A percentile compares a stretch with the other conserved stretches of the same genome.
Evolutionary conservation across 2,888 invertebrate genomes (phyloP).

Genomic region (Dendrolimus houi): DNA sequence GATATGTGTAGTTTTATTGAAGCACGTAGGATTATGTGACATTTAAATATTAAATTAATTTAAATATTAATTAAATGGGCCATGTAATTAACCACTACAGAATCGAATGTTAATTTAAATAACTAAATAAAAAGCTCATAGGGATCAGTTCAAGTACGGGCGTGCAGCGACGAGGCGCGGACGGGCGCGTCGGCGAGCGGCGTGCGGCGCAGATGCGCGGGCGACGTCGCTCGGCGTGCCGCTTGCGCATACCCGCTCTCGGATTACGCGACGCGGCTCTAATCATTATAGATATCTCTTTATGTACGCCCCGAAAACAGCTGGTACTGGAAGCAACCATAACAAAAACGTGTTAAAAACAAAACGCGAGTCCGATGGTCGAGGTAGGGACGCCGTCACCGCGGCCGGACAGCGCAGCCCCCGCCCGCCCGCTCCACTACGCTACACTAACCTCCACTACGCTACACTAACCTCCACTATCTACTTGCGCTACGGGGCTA

Average conservation of each 20-base stretch:
- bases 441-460: slow-evolving; percentile 24
- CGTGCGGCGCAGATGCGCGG: slow-evolving; percentile 14
- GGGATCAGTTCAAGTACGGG: slow-evolving; percentile 23
- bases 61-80: too few relatives aligned
- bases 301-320: slow-evolving; percentile 81
- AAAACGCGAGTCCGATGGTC: slow-evolving; percentile 24
- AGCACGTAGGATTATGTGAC: too few relatives aligned
- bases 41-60: too few relatives aligned
- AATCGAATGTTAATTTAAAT: too few relatives aligned
- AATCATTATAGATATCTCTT: slow-evolving; percentile 51
- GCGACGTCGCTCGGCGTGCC: slow-evolving; percentile 19
- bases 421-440: slow-evolving; percentile 40
- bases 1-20: too few relatives aligned
- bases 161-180: slow-evolving; percentile 27
- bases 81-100: too few relatives aligned
- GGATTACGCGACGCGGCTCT: slow-evolving; percentile 45
- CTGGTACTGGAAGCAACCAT: slow-evolving; percentile 79
- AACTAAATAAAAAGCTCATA: slow-evolving; percentile 24
- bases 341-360: slow-evolving; percentile 52
- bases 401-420: slow-evolving; percentile 30
- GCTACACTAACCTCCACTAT: slow-evolving; percentile 19
- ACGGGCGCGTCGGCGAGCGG: slow-evolving; percentile 20
- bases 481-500: slow-evolving; percentile 9
- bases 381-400: slow-evolving; percentile 24
- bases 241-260: slow-evolving; percentile 31